phyloP scores from a whole-genome alignment of 2,797 vertebrate species.

The Tarsius wallacei region DNA sequence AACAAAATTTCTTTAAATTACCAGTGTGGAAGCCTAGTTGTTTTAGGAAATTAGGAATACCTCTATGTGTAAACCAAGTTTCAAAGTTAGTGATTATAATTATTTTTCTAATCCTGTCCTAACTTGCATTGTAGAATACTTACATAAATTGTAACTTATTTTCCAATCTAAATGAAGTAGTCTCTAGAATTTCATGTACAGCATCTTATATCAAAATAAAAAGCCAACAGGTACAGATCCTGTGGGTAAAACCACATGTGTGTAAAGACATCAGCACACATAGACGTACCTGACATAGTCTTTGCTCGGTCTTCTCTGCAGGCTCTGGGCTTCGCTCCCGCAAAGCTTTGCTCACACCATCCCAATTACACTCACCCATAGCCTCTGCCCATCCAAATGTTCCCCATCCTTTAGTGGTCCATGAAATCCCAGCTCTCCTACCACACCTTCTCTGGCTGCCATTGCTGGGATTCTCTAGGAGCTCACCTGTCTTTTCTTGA shows the following conservation, averaged over 20 bases:
- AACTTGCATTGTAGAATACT: background rate
- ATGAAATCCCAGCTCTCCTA: background rate
- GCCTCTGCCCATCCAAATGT: background rate
- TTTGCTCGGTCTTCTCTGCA: background rate
- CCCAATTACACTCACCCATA: background rate
- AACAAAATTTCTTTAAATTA: background rate
- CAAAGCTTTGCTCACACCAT: background rate
- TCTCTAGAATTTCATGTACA: background rate
- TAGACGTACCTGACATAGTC: background rate
- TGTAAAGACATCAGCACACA: background rate
- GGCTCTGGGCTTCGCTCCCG: background rate
- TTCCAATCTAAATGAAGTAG: background rate
- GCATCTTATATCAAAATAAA: slow-evolving; percentile 11
- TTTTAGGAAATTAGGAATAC: background rate
- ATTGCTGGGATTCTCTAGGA: background rate
- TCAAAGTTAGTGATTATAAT: background rate
- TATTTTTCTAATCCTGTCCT: background rate
- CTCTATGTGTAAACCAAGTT: background rate
- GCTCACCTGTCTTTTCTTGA: background rate
- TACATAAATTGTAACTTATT: background rate
- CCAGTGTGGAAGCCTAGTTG: background rate
- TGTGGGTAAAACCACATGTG: background rate
- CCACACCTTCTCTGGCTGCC: background rate
- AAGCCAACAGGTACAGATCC: background rate
- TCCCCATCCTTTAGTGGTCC: background rate